Evolutionary conservation across 1,140 invertebrate species (phyloP), one percentile per base, ranked within the genome.

Genomic region (Zaprionus camerounensis): DNA sequence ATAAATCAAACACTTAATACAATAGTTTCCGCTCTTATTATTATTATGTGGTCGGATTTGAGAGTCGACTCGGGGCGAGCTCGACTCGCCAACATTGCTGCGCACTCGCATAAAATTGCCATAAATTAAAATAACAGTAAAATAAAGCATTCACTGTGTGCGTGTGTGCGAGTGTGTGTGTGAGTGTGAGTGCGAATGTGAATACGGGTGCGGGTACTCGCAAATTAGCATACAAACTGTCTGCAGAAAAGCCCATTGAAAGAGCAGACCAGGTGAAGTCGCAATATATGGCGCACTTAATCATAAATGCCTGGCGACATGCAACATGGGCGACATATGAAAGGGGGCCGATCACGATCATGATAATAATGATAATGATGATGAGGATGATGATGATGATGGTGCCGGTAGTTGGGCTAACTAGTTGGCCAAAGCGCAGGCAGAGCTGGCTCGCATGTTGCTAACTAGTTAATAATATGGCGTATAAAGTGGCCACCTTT

Each of bases 1-100:
- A 88, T 88, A 88, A 88, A 88, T 88, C 85, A 88, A 88, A 88
- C 85, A 88, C 85, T 88, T 88, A 88, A 88, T 88, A 88, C 85
- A 88, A 88, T 88, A 88, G 85, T 88, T 88, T 88, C 85, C 85
- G 85, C 85, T 88, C 90, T 88, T 90, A 90, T 88, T 88, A 84
- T 85, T 84, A 88, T 88, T 88, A 85, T 88, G 78, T 84, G 75
- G 76, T 81, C 78, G 74, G 62, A 73, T 62, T 67, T 62, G 55
- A 67, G 63, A 72, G 56, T 24, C 31, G 58, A 49, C 46, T 22
- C 17, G 20, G 49, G 28, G 24, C 17, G 17, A 2, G 5, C 17
- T 17, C 20, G 26, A 68, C 12, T 26, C 77, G 82, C 74, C 58
- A 67, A 72, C 79, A 74, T 82, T 72, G 81, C 71, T 78, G 81